These are phyloP conservation scores for Bucco capensis DNA, from an alignment of 2,113 vertebrate genomes.

Conservation along the genomic window DNA sequence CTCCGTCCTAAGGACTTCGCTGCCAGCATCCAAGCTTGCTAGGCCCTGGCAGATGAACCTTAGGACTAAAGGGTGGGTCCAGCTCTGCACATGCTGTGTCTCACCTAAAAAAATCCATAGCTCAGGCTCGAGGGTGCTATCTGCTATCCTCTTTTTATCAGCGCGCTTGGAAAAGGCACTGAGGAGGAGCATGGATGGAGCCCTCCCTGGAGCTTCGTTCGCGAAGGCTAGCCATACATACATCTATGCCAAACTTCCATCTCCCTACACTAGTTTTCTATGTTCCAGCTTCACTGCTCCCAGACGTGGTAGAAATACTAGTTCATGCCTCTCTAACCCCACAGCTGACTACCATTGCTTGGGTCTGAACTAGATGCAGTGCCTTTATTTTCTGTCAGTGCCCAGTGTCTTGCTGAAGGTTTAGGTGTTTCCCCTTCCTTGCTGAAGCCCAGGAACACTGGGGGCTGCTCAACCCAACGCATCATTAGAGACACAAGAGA, in stretches of 20 bases:
- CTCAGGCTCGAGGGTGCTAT: no score
- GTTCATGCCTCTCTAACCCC: neutral
- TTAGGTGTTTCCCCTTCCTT: neutral
- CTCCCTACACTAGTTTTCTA: neutral
- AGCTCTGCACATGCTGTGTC: no score
- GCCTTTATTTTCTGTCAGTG: neutral
- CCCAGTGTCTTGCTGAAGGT: neutral
- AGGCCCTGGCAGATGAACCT: no score
- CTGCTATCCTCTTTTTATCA: no score
- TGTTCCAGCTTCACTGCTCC: accelerated
- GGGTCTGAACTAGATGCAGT: neutral
- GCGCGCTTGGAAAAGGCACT: no score
- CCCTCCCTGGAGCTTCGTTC: no score
- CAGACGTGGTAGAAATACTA: accelerated
- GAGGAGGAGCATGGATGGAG: no score
- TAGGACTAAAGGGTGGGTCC: no score
- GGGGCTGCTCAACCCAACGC: neutral
- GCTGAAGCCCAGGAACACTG: neutral
- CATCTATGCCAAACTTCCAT: neutral
- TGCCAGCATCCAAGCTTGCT: no score
- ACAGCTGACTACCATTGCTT: neutral
- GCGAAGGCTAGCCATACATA: no score
- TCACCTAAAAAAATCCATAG: no score
- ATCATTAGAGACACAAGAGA: neutral
- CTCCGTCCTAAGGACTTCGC: no score